Evolutionary conservation across 1,140 invertebrate genomes (phyloP), one percentile per base, ranked within the genome.

Genomic region (Theocolax elegans): DNA sequence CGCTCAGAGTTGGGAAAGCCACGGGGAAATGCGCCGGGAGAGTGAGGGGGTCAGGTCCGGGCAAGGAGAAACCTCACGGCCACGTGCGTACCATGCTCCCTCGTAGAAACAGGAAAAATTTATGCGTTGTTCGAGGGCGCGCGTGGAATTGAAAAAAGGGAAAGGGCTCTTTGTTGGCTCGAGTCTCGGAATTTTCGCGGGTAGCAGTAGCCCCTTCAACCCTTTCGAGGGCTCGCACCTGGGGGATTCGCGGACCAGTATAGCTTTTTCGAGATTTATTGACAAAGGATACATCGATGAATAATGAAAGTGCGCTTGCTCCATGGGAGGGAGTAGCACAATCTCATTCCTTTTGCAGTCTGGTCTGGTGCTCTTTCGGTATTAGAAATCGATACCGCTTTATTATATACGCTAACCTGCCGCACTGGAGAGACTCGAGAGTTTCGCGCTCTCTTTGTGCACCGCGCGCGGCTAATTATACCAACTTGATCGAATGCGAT

Each of bases 211-310:
- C 27, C 3, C 27, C 15, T 13, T n/a, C 51, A 29, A 13, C 51
- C 29, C 29, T 54, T 54, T 31, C 3, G 49, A 35, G 10, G 23
- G 13, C 3, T 3, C 7, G 25, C 29, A n/a, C 25, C 21, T 15
- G 44, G 3, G 17, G 3, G 21, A 7, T 8, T 1, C 10, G 21
- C 46, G 3, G 8, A 21, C 21, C 23, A 8, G 23, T 12, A 10
- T 19, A 0, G 1, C 12, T 1, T 31, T 0, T 17, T 17, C 25
- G 51, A 31, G 40, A 56, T 66, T 54, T 56, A 46, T 31, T 10
- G 38, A 66, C 35, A 56, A 40, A 53, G 49, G 49, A 42, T 40
- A 21, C 25, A 29, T 19, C 15, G 51, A 56, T 66, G 51, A 66
- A 56, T 66, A 66, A 56, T 44, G 46, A 56, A 54, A 53, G 23